phyloP scores from a whole-genome alignment of 1,140 invertebrate species.

The Heliconius hewitsoni region DNA sequence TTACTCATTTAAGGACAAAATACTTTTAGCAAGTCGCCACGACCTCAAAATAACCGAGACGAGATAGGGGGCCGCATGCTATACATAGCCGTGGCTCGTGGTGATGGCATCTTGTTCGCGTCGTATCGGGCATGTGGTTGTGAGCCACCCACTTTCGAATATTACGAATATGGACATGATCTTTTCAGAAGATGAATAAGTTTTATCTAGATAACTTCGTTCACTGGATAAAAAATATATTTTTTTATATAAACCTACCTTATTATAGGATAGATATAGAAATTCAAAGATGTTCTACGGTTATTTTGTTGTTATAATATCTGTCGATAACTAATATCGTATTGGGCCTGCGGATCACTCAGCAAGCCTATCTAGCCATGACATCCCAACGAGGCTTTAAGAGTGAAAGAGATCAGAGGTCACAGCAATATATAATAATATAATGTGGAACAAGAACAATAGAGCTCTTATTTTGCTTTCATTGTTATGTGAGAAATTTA shows the following conservation, averaged over 20 bases:
- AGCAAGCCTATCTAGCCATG: no score
- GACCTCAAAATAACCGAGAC: constrained; percentile 23
- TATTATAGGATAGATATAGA: no score
- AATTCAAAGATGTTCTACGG: no score
- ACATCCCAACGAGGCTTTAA: neutral
- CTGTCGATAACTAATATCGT: no score
- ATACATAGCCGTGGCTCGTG: constrained; percentile 17
- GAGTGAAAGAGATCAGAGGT: neutral
- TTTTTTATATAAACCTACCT: neutral
- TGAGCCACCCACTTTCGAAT: neutral
- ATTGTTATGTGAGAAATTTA: neutral
- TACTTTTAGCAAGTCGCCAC: neutral
- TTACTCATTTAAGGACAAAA: neutral
- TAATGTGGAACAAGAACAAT: neutral
- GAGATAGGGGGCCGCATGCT: constrained; percentile 20
- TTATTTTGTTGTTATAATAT: no score
- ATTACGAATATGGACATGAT: neutral
- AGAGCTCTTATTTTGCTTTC: neutral
- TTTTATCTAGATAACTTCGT: neutral
- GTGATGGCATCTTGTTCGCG: constrained; percentile 15
- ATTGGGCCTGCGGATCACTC: no score
- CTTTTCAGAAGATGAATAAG: neutral
- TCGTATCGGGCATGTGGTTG: neutral
- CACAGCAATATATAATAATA: neutral
- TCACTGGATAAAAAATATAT: neutral